Evolutionary conservation across 1,140 invertebrate genomes (phyloP).

Genomic region (Drosophila baimaii): DNA sequence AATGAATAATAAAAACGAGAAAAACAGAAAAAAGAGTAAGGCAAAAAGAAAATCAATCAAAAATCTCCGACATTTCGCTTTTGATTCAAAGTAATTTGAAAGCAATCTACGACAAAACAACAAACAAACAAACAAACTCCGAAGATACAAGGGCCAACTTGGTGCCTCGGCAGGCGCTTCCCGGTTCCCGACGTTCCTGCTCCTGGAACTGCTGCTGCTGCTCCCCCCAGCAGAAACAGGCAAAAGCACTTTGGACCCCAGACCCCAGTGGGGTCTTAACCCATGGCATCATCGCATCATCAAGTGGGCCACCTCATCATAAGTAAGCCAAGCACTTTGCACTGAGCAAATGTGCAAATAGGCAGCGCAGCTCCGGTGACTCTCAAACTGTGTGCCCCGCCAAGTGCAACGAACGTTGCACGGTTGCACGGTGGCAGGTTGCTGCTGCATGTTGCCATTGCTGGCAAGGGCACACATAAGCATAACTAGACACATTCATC

Average conservation of each 20-base stretch:
- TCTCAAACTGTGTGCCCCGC: conserved; percentile 76
- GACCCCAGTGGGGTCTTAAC: conserved; percentile 6
- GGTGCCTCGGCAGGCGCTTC: conserved; percentile 28
- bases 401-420: conserved; percentile 79
- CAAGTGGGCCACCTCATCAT: conserved; percentile 73
- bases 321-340: conserved; percentile 81
- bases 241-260: conserved; percentile 55
- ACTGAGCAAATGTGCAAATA: conserved; percentile 71
- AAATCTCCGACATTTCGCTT: conserved; percentile 54
- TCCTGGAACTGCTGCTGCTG: too few species aligned
- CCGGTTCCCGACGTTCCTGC: neutral
- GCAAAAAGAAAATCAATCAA: conserved; percentile 76
- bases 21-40: conserved; percentile 18
- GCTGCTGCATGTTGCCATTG: conserved; percentile 11
- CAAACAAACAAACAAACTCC: conserved; percentile 66
- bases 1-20: conserved; percentile 4
- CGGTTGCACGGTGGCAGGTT: conserved; percentile 35
- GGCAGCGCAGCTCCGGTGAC: conserved; percentile 40
- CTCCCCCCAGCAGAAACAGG: conserved; percentile 5
- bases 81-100: conserved; percentile 79
- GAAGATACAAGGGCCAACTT: conserved; percentile 65
- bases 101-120: conserved; percentile 72
- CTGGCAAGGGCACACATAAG: conserved; percentile 68
- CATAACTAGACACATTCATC: conserved; percentile 63
- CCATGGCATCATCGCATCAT: conserved; percentile 58